phyloP scores from a whole-genome alignment of 2,888 invertebrate genomes.

The Leptodirus hochenwartii region DNA sequence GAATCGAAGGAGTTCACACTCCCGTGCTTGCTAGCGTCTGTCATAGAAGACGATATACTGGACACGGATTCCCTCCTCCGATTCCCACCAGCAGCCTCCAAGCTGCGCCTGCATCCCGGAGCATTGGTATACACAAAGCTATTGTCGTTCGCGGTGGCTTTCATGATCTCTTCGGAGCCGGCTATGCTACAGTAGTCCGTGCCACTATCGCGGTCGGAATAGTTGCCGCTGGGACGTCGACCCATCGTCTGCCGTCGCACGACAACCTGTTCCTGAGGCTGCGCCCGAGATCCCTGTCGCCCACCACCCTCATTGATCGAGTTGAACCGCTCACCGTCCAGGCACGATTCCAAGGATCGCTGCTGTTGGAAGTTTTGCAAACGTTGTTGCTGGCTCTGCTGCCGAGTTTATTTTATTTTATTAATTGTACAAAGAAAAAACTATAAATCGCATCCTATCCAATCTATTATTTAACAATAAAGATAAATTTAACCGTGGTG shows the following conservation, averaged over 20 bases:
- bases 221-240: constrained; percentile 32
- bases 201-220: constrained; percentile 18
- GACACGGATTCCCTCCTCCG: constrained; percentile 36
- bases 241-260: no score
- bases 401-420: no score
- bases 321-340: no score
- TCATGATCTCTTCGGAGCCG: constrained; percentile 12
- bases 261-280: constrained; percentile 27
- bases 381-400: no score
- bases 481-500: no score
- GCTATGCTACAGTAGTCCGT: constrained; percentile 9
- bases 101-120: constrained; percentile 28
- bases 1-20: constrained; percentile 51
- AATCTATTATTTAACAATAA: no score
- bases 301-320: constrained; percentile 1
- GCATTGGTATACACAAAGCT: constrained; percentile 14
- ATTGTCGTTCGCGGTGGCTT: constrained; percentile 7
- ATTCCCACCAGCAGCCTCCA: constrained; percentile 29
- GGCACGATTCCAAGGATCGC: no score
- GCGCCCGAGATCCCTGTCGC: constrained; percentile 21
- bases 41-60: constrained; percentile 40
- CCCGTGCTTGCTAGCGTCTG: constrained; percentile 46
- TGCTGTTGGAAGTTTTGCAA: no score
- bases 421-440: no score
- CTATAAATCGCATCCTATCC: no score